Conservation (phyloP, 2,797 vertebrate species). For the Miichthys miiuy region DNA sequence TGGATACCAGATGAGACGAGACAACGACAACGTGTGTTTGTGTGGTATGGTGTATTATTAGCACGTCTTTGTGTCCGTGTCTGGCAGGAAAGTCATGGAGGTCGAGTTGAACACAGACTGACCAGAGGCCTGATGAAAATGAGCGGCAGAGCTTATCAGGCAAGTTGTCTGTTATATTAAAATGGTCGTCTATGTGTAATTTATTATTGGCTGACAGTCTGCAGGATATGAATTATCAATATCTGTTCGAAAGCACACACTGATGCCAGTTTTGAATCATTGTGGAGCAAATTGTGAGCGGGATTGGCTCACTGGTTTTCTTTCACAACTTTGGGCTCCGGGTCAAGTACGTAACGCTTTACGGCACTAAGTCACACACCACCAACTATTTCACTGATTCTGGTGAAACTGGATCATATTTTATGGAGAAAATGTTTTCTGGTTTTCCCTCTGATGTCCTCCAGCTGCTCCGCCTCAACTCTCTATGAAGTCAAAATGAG, state of each 20-base stretch:
- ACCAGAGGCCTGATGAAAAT: conserved; percentile 1
- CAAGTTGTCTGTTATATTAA: conserved; percentile 26
- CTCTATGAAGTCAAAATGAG: no score
- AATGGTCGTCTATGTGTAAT: conserved; percentile 1
- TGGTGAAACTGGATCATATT: no score
- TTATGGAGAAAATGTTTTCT: no score
- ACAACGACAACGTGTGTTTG: neutral
- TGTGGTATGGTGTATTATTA: conserved; percentile 2
- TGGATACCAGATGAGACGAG: conserved; percentile 12
- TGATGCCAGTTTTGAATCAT: neutral
- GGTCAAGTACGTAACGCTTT: no score
- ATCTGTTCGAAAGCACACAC: conserved; percentile 6
- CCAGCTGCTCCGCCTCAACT: no score
- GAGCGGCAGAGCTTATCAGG: conserved; percentile 16
- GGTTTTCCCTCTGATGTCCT: no score
- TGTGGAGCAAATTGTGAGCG: no score
- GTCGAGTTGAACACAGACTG: conserved; percentile 10
- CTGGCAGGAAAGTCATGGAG: neutral
- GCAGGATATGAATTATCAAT: conserved; percentile 32
- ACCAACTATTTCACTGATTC: no score
- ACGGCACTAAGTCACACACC: no score
- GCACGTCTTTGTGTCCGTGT: conserved; percentile 16
- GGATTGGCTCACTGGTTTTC: no score
- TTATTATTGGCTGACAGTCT: conserved; percentile 4
- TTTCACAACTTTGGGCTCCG: no score